A percentile compares a stretch with the other conserved stretches of the same genome.
Conservation (phyloP, 2,797 vertebrate genomes). For the Sebastes wilsoni region DNA sequence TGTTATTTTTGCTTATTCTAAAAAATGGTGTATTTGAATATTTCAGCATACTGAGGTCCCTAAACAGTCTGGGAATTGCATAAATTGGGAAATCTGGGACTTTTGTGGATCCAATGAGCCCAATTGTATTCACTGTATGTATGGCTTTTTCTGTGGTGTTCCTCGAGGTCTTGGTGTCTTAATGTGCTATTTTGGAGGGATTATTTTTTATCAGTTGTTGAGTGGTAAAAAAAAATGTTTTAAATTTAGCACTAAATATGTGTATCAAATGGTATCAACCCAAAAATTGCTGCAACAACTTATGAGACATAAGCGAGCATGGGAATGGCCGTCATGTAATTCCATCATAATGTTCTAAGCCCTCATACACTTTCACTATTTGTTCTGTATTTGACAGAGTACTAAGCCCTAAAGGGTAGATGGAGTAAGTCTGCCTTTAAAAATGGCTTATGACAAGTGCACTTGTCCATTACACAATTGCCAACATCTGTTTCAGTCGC, state of each 20-base stretch:
- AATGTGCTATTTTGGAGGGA: too few relatives aligned
- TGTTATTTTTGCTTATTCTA: too few relatives aligned
- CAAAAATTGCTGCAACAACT: neutral
- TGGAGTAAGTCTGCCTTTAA: constrained; percentile 51
- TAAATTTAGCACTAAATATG: neutral
- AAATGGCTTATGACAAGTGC: constrained; percentile 66
- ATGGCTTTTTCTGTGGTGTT: too few relatives aligned
- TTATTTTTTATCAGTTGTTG: too few relatives aligned
- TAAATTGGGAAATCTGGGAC: too few relatives aligned
- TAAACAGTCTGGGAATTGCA: too few relatives aligned
- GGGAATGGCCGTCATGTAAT: neutral
- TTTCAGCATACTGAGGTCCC: too few relatives aligned
- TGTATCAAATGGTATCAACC: neutral
- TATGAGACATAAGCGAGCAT: neutral
- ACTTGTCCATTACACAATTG: constrained; percentile 66
- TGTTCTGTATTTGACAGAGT: neutral
- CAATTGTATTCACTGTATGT: too few relatives aligned
- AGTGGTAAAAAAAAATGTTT: too few relatives aligned
- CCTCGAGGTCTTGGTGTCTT: too few relatives aligned
- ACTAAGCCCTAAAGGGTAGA: constrained; percentile 25
- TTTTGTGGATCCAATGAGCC: too few relatives aligned
- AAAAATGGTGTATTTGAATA: too few relatives aligned
- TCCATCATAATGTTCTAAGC: neutral
- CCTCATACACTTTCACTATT: neutral
- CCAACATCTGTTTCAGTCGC: constrained; percentile 64